A percentile compares a stretch with the other conserved stretches of the same genome.
phyloP scores from a whole-genome alignment of 2,888 invertebrate species.

The Cephus spinipes region DNA sequence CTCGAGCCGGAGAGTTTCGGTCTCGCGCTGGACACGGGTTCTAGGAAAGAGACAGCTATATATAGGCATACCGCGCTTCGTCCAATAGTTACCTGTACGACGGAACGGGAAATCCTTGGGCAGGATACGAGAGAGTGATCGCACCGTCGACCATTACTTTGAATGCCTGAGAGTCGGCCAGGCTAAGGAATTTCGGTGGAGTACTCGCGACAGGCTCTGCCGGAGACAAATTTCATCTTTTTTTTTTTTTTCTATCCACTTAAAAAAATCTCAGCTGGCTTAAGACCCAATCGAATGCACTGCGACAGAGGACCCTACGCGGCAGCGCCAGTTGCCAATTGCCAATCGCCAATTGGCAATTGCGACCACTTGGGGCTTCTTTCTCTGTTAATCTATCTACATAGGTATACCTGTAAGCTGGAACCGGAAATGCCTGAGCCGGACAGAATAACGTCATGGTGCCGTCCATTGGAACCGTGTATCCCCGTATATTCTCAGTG shows the following conservation, averaged over 20 bases:
- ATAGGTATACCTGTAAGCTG: constrained; percentile 67
- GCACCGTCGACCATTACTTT: constrained; percentile 60
- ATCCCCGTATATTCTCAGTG: constrained; percentile 15
- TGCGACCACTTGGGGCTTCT: not conserved
- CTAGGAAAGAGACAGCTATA: constrained; percentile 52
- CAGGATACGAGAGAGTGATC: constrained; percentile 69
- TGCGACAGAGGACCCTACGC: not conserved
- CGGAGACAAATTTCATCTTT: constrained; percentile 23
- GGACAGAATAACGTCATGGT: constrained; percentile 73
- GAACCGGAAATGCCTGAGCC: constrained; percentile 75
- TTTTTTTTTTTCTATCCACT: too few species aligned
- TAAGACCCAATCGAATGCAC: not conserved
- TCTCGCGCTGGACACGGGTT: constrained; percentile 71
- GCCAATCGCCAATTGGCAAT: not conserved
- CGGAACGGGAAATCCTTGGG: constrained; percentile 70
- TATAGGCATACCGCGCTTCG: not conserved
- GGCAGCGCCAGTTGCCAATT: not conserved
- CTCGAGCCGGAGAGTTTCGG: constrained; percentile 68
- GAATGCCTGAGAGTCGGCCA: constrained; percentile 66
- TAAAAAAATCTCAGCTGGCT: not conserved
- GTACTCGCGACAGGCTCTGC: constrained; percentile 73
- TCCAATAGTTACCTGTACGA: constrained; percentile 64
- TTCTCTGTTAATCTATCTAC: not conserved
- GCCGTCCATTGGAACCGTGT: not conserved
- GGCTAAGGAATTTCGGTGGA: constrained; percentile 73